These are phyloP conservation scores for Dermolepida albohirtum DNA, from an alignment of 2,888 invertebrate species.

Conservation along the genomic window DNA sequence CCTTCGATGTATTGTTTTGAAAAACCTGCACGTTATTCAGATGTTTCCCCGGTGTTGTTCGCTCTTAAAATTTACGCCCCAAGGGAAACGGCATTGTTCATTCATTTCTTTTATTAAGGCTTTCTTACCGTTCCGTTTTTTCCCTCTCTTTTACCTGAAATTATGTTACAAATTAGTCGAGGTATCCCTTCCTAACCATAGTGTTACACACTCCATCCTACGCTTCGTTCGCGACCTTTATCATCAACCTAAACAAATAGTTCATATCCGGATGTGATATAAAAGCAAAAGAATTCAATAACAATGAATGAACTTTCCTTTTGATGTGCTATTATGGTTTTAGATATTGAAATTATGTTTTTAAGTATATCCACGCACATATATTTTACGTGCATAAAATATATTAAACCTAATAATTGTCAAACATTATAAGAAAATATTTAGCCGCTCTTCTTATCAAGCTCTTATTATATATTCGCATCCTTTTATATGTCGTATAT, in stretches of 20 bases:
- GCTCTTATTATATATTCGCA: no score
- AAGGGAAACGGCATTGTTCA: conserved; percentile 52
- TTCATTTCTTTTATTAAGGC: conserved; percentile 57
- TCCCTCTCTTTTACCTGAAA: conserved; percentile 56
- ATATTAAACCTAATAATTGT: no score
- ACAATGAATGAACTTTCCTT: conserved; percentile 16
- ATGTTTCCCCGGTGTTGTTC: conserved; percentile 46
- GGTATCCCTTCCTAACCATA: conserved; percentile 46
- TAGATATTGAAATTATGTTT: neutral
- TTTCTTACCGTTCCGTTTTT: conserved; percentile 47
- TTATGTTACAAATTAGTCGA: conserved; percentile 63
- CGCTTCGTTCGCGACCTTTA: conserved; percentile 48
- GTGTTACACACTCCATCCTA: conserved; percentile 52
- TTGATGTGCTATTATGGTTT: conserved; percentile 1
- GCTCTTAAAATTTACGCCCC: conserved; percentile 38
- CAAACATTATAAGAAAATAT: no score
- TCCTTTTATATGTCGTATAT: no score
- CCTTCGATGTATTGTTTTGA: conserved; percentile 46
- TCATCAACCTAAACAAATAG: conserved; percentile 60
- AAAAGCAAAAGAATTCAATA: conserved; percentile 41
- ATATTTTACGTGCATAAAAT: no score
- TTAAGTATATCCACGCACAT: no score
- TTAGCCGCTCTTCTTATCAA: no score
- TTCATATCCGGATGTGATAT: conserved; percentile 57
- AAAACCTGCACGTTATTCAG: conserved; percentile 44